Evolutionary conservation across 2,113 vertebrate genomes (phyloP).

Genomic region (Lagopus muta): DNA sequence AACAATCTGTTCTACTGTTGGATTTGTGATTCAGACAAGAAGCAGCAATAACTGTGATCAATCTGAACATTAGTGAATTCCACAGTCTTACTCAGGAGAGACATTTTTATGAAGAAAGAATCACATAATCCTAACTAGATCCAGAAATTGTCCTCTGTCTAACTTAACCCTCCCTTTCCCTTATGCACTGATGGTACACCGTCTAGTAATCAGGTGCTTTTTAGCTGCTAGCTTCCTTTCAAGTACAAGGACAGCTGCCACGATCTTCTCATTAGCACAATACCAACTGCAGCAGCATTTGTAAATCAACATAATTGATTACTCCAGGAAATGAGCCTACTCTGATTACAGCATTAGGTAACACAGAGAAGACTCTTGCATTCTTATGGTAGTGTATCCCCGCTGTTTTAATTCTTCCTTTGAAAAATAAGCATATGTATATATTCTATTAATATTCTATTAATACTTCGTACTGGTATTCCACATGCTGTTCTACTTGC

Average conservation of each 20-base stretch:
- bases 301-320: conserved; percentile 59
- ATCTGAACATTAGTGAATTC: not conserved
- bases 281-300: not conserved
- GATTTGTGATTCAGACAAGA: not conserved
- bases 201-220: not conserved
- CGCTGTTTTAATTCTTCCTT: not conserved
- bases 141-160: not conserved
- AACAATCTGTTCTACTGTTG: not conserved
- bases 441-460: too few species aligned
- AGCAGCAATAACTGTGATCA: not conserved
- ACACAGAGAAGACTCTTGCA: not conserved
- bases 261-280: conserved; percentile 43
- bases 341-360: not conserved
- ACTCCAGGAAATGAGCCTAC: not conserved
- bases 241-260: conserved; percentile 28
- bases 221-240: conserved; percentile 19
- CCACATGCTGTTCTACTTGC: not conserved
- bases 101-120: not conserved
- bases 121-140: not conserved
- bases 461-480: not conserved
- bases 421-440: not conserved
- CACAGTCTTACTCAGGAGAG: not conserved
- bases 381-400: not conserved
- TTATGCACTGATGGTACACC: not conserved
- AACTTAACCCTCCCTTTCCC: not conserved